These are phyloP conservation scores for Myathropa florea DNA, from an alignment of 2,888 invertebrate genomes.

Conservation along the genomic window DNA sequence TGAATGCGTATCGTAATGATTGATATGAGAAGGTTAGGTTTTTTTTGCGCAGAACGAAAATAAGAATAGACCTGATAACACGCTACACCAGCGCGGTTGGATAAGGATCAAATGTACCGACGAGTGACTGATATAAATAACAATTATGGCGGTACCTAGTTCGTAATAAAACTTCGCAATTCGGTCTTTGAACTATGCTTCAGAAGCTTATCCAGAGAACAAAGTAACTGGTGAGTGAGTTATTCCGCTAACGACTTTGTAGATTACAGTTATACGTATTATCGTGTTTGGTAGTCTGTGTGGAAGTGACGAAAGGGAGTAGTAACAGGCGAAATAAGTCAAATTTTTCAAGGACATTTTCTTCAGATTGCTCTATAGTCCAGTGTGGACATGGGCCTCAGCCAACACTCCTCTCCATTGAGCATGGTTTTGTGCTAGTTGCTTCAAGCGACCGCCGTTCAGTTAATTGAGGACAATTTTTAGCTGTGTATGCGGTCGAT, in stretches of 20 bases:
- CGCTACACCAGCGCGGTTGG: not conserved
- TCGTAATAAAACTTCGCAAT: not conserved
- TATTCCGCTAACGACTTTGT: not conserved
- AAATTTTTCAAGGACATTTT: too few relatives aligned
- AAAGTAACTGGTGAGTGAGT: too few relatives aligned
- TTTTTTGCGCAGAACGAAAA: not conserved
- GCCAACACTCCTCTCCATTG: too few relatives aligned
- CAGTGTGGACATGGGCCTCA: too few relatives aligned
- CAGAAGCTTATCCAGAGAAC: not conserved
- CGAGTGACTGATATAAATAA: not conserved
- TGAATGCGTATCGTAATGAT: not conserved
- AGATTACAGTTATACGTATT: not conserved
- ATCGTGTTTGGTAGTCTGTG: not conserved
- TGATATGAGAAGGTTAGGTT: not conserved
- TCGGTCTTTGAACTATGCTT: conserved; percentile 26
- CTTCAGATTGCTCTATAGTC: too few relatives aligned
- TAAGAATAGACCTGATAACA: not conserved
- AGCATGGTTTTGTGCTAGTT: too few relatives aligned
- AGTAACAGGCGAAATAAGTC: too few relatives aligned
- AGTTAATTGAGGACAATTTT: too few relatives aligned
- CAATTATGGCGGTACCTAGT: not conserved
- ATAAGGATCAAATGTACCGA: conserved; percentile 7
- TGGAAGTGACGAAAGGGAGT: not conserved
- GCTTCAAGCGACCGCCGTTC: too few relatives aligned
- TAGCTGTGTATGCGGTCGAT: too few relatives aligned